Evolutionary conservation across 2,797 vertebrate species (phyloP).

Genomic region (Cercopithecus diana): DNA sequence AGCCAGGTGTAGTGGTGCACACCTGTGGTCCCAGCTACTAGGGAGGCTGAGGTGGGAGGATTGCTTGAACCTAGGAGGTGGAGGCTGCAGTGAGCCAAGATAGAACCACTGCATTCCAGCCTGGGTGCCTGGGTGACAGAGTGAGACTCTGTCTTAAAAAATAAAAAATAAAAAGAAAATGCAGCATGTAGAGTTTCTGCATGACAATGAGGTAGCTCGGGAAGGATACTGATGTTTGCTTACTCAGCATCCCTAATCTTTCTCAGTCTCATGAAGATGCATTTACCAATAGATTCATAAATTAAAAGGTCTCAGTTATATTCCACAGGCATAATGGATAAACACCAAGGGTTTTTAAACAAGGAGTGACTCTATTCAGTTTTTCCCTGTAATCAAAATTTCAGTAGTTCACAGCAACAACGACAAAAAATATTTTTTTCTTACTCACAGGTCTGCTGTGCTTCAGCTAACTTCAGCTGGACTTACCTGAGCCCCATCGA

Average conservation of each 20-base stretch:
- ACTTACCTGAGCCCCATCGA: neutral
- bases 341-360: neutral
- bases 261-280: neutral
- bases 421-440: neutral
- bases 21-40: neutral
- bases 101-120: neutral
- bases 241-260: neutral
- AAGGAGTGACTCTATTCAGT: neutral
- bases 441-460: neutral
- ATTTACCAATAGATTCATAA: neutral
- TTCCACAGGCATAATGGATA: neutral
- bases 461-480: neutral
- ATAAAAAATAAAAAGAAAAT: neutral
- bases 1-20: neutral
- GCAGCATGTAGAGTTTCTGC: neutral
- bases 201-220: neutral
- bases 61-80: neutral
- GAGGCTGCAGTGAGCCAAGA: neutral
- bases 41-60: neutral
- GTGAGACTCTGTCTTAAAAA: neutral
- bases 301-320: neutral
- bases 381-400: neutral
- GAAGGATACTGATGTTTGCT: neutral
- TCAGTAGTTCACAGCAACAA: neutral
- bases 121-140: neutral